Evolutionary conservation across 2,888 invertebrate species (phyloP), one percentile per base, ranked within the genome.

Genomic region (Allacma fusca): DNA sequence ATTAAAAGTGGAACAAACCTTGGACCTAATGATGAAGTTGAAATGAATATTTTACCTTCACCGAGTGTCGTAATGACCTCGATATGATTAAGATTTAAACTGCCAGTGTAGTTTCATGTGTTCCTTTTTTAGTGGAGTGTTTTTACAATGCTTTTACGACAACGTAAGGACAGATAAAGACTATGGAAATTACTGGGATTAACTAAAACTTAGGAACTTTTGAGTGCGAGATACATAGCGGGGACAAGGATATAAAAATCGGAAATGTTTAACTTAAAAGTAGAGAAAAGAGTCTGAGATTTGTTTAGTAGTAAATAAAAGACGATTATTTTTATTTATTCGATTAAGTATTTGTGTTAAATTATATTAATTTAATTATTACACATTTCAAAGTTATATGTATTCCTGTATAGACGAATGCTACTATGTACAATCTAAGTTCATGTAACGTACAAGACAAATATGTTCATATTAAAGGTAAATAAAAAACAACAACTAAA

Each of bases 291-390:
- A 34, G 4, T 34, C 34, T 34, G 34, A 9, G n/a, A n/a, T n/a
- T 7, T n/a, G 4, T 43, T 70, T 73, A 73, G 24, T 57, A 73
- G 73, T 73, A 75, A 64, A 67, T 75, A 75, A 75, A 75, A 75
- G 65, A 75, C 75, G 67, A 50, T 75, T 75, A 75, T 65, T 65
- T 71, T 75, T 65, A 65, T 75, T 75, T 75, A 75, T 75, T 75
- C 75, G 67, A 40, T 67, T 44, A 75, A 68, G 24, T 68, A 68
- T 68, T 68, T 68, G 34, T 68, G 68, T 68, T 68, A 68, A 68
- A 68, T 68, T 40, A 68, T 40, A 62, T 65, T 71, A 44, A 26
- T 24, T 62, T 75, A 65, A 75, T 67, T 64, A 40, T 64, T 67
- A 75, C 16, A 75, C 68, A 68, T 68, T 68, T 29, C 23, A 67